Percentiles rank a stretch among this genome's conserved stretches.
phyloP scores from a whole-genome alignment of 2,113 vertebrate species.

The Rhinolophus sinicus region DNA sequence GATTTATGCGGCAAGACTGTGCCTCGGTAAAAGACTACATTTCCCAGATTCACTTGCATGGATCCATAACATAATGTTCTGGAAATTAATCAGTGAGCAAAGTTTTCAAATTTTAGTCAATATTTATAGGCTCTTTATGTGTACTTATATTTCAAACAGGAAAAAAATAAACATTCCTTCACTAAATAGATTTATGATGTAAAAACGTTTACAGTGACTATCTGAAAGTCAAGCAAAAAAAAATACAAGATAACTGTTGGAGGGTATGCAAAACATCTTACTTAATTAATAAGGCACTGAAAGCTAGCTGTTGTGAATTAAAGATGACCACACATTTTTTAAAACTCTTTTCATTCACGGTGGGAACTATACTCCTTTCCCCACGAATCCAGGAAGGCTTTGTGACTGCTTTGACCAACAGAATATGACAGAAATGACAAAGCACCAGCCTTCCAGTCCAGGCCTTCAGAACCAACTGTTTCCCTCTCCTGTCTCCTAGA shows the following conservation, averaged over 20 bases:
- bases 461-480: background rate
- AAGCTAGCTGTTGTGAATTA: background rate
- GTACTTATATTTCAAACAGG: background rate
- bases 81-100: background rate
- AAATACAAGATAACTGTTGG: background rate
- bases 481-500: background rate
- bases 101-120: slow-evolving; percentile 22
- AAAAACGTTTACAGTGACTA: background rate
- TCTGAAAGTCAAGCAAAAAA: background rate
- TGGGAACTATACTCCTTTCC: background rate
- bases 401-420: background rate
- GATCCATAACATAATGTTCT: background rate
- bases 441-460: background rate
- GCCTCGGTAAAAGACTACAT: background rate
- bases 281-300: background rate
- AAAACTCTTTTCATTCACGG: background rate
- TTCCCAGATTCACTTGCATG: background rate
- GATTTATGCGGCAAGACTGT: background rate
- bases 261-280: background rate
- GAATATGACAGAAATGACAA: background rate
- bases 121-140: background rate
- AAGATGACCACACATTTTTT: background rate
- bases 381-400: background rate
- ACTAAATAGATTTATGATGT: background rate
- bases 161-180: slow-evolving; percentile 12